A percentile compares a stretch with the other conserved stretches of the same genome.
Conservation (phyloP, 2,797 vertebrate genomes). For the Pogonophryne albipinna region DNA sequence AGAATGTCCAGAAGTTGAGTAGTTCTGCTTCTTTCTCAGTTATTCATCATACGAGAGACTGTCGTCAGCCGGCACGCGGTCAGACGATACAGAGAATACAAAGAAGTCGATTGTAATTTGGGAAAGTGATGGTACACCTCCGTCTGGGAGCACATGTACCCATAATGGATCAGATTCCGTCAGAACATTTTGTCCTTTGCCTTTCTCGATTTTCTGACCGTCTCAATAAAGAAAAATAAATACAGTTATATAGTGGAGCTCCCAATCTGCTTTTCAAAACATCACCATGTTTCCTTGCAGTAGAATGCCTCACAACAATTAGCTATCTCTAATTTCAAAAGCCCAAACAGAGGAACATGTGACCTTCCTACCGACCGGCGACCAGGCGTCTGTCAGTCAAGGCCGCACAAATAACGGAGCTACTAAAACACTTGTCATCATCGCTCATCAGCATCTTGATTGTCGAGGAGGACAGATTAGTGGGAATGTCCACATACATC, state of each 20-base stretch:
- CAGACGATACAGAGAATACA: slow-evolving; percentile 60
- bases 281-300: slow-evolving; percentile 35
- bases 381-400: slow-evolving; percentile 42
- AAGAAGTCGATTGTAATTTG: slow-evolving; percentile 73
- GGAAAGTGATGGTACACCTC: slow-evolving; percentile 64
- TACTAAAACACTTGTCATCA: slow-evolving; percentile 74
- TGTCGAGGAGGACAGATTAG: slow-evolving; percentile 69
- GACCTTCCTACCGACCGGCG: slow-evolving; percentile 52
- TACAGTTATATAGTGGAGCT: slow-evolving; percentile 16
- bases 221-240: slow-evolving; percentile 37
- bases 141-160: slow-evolving; percentile 38
- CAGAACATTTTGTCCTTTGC: slow-evolving; percentile 66
- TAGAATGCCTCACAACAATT: slow-evolving; percentile 27
- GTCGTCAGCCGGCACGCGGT: slow-evolving; percentile 40
- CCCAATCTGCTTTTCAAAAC: slow-evolving; percentile 34
- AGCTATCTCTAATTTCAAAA: slow-evolving; percentile 25
- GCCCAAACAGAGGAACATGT: slow-evolving; percentile 31
- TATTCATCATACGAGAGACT: slow-evolving; percentile 51
- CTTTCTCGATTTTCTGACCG: slow-evolving; percentile 49
- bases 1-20: slow-evolving; percentile 13
- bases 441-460: slow-evolving; percentile 77
- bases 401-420: slow-evolving; percentile 51
- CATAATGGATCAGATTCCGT: slow-evolving; percentile 59
- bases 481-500: slow-evolving; percentile 73
- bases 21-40: slow-evolving; percentile 29